phyloP scores from a whole-genome alignment of 2,113 vertebrate genomes.

The Montifringilla adamsi region DNA sequence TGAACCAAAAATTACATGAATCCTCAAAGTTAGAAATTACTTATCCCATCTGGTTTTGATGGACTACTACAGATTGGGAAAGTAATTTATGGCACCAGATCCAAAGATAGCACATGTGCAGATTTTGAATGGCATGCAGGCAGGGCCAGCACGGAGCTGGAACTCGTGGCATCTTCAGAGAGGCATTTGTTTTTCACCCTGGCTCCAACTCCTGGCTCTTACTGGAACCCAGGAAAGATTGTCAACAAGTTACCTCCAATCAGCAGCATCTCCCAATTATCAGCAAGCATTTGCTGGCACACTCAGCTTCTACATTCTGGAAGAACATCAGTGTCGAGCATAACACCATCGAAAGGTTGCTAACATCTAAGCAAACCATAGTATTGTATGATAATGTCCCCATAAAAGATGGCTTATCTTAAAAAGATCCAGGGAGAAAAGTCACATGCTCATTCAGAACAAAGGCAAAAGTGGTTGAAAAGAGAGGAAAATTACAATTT shows the following conservation, averaged over 20 bases:
- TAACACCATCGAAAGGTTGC: not conserved
- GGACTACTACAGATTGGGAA: constrained; percentile 46
- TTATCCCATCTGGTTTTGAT: constrained; percentile 45
- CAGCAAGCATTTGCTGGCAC: not conserved
- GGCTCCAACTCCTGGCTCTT: not conserved
- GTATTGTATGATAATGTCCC: not conserved
- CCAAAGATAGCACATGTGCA: constrained; percentile 38
- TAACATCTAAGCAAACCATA: not conserved
- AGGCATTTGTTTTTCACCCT: not conserved
- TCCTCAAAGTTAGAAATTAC: not conserved
- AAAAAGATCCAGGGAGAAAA: not conserved
- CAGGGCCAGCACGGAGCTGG: not conserved
- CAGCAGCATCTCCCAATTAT: not conserved
- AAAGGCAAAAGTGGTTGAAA: not conserved
- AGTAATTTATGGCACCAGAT: constrained; percentile 36
- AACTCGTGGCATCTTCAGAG: not conserved
- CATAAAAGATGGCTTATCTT: not conserved
- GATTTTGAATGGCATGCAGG: not conserved
- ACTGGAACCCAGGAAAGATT: not conserved
- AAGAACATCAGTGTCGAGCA: not conserved
- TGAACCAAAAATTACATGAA: not conserved
- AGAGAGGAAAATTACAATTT: not conserved
- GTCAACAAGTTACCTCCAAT: not conserved
- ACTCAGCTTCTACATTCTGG: not conserved
- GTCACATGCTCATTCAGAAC: not conserved